These are phyloP conservation scores for Loripinus fragilis DNA, from an alignment of 2,888 invertebrate species.

Conservation along the genomic window DNA sequence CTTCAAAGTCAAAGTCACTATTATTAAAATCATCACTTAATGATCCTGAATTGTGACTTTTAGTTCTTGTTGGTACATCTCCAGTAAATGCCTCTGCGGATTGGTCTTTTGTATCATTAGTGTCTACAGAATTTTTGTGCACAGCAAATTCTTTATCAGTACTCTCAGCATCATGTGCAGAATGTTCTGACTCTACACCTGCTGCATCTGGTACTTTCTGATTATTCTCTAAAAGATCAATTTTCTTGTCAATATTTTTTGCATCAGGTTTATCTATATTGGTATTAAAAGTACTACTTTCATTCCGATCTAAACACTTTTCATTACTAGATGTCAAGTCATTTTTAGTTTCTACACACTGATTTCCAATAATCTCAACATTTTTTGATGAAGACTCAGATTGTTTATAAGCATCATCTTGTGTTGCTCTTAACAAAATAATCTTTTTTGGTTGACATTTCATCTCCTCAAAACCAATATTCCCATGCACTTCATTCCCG, in stretches of 20 bases:
- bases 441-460: conserved; percentile 56
- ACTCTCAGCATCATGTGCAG: conserved; percentile 44
- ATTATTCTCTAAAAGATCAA: background rate
- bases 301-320: background rate
- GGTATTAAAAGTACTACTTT: background rate
- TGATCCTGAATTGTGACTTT: conserved; percentile 52
- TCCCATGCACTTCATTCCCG: background rate
- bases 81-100: background rate
- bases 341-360: background rate
- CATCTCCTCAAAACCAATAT: conserved; percentile 7
- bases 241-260: background rate
- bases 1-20: conserved; percentile 59
- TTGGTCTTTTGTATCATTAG: background rate
- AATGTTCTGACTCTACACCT: background rate
- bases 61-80: conserved; percentile 26
- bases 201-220: background rate
- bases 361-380: background rate
- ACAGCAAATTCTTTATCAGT: conserved; percentile 59
- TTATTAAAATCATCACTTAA: conserved; percentile 46
- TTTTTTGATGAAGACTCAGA: background rate
- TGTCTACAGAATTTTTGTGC: conserved; percentile 46
- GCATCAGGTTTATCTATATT: background rate
- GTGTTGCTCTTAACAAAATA: conserved; percentile 50
- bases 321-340: background rate
- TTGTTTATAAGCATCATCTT: conserved; percentile 23